Conservation (phyloP, 2,113 vertebrate species). For the Lipotes vexillifer region DNA sequence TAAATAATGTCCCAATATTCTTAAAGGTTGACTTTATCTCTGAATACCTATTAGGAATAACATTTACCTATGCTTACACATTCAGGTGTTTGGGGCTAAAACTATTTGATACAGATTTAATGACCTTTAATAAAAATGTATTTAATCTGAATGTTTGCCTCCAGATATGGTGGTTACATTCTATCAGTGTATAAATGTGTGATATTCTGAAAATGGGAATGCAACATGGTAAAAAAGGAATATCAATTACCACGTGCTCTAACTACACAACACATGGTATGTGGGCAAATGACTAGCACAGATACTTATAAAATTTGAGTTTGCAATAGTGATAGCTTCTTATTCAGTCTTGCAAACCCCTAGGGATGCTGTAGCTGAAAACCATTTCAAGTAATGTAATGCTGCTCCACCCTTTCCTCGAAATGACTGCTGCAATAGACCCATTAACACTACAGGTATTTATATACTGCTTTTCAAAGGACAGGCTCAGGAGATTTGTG, state of each 20-base stretch:
- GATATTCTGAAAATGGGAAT: constrained; percentile 34
- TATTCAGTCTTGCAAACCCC: constrained; percentile 4
- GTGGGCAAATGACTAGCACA: not conserved
- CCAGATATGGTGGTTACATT: not conserved
- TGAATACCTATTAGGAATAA: not conserved
- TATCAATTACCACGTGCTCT: not conserved
- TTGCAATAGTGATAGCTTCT: not conserved
- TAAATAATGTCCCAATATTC: not conserved
- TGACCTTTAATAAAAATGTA: not conserved
- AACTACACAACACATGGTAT: not conserved
- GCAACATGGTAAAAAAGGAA: not conserved
- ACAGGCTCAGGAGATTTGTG: not conserved
- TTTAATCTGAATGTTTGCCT: constrained; percentile 31
- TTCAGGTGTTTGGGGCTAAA: not conserved
- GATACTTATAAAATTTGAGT: constrained; percentile 15
- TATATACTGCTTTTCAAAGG: constrained; percentile 50
- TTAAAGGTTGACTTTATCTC: not conserved
- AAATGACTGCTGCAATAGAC: not conserved
- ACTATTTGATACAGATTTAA: not conserved
- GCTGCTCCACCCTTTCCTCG: constrained; percentile 5
- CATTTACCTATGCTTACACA: not conserved
- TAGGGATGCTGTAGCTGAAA: not conserved
- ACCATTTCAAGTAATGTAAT: not conserved
- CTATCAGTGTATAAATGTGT: not conserved
- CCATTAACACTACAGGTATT: constrained; percentile 7